Evolutionary conservation across 2,888 invertebrate genomes (phyloP).

Genomic region (Hirtodrosophila confusa): DNA sequence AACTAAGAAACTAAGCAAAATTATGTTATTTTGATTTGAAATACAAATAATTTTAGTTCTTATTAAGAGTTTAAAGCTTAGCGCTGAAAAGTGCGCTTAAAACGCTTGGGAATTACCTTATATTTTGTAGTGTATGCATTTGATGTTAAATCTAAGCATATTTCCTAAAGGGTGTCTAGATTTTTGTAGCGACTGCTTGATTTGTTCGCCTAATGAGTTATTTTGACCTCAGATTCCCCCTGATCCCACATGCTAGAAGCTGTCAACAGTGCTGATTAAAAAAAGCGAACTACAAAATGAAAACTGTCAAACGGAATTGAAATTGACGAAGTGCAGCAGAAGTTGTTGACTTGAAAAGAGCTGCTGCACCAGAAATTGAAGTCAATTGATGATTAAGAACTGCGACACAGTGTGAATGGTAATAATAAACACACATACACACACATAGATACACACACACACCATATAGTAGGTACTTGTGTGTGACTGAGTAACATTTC

Average conservation of each 20-base stretch:
- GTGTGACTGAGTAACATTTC: background rate
- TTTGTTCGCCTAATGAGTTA: conserved; percentile 18
- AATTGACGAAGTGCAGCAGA: conserved; percentile 58
- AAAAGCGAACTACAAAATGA: conserved; percentile 22
- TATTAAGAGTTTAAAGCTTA: too few species aligned
- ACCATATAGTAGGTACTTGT: background rate
- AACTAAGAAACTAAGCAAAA: too few species aligned
- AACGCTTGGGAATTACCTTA: too few species aligned
- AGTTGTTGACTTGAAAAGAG: conserved; percentile 54
- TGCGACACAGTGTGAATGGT: conserved; percentile 56
- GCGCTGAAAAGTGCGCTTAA: too few species aligned
- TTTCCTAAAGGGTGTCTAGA: too few species aligned
- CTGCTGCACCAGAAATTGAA: conserved; percentile 65
- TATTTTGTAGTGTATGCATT: too few species aligned
- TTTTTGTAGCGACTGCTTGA: background rate
- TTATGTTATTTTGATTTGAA: too few species aligned
- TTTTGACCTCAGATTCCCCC: background rate
- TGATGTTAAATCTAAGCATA: too few species aligned
- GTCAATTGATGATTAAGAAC: conserved; percentile 73
- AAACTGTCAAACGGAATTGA: conserved; percentile 54
- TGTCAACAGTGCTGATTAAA: conserved; percentile 49
- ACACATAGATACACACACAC: conserved; percentile 2
- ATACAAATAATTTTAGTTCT: too few species aligned
- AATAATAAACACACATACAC: conserved; percentile 46
- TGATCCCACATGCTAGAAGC: conserved; percentile 16